phyloP scores from a whole-genome alignment of 2,113 vertebrate species.

The Neodon shergylaensis region DNA sequence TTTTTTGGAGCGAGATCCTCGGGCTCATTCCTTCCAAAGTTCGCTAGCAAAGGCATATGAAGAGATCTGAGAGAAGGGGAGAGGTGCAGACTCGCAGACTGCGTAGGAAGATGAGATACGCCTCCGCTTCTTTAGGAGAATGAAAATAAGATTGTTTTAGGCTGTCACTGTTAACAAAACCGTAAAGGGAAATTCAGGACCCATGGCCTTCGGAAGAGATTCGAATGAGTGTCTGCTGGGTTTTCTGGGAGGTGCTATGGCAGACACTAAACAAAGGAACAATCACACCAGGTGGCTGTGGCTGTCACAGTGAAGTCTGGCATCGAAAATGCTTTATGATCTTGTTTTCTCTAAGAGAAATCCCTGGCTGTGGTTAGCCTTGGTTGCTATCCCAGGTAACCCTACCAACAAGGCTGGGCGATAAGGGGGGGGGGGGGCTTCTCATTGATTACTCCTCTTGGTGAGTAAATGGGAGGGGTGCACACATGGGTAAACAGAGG shows the following conservation, averaged over 20 bases:
- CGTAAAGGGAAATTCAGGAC: background rate
- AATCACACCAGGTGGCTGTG: too few relatives aligned
- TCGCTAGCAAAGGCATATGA: background rate
- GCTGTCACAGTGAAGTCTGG: background rate
- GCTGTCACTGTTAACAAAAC: background rate
- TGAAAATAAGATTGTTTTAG: background rate
- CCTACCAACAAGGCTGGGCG: background rate
- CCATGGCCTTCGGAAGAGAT: background rate
- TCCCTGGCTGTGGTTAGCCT: background rate
- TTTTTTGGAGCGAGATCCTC: background rate
- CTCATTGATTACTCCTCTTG: background rate
- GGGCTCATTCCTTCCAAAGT: background rate
- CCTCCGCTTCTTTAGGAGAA: background rate
- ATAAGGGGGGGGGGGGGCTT: too few relatives aligned
- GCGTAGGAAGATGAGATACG: background rate
- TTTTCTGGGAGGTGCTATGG: background rate
- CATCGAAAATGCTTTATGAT: background rate
- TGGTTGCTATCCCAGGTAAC: background rate
- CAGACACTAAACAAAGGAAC: too few relatives aligned
- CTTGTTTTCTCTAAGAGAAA: background rate
- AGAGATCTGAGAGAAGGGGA: background rate
- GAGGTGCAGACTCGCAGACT: background rate
- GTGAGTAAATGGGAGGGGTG: accelerated
- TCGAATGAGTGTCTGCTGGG: background rate
- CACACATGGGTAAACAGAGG: background rate